Conservation (phyloP, 2,113 vertebrate genomes). For the Callionymus lyra region DNA sequence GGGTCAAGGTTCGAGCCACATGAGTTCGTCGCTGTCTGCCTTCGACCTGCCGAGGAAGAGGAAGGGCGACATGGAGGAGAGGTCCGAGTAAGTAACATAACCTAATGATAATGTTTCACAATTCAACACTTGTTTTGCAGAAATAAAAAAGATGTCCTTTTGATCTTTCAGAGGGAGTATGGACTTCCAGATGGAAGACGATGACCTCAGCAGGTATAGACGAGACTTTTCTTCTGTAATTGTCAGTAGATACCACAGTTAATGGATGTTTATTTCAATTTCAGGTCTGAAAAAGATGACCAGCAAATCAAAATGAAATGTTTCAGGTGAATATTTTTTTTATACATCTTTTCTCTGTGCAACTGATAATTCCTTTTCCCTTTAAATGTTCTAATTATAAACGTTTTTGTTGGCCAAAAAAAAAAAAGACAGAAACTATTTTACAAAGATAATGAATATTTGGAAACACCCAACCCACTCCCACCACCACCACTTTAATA, state of each 20-base stretch:
- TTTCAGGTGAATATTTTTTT: conserved; percentile 37
- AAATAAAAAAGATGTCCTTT: neutral
- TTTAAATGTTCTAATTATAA: too few species aligned
- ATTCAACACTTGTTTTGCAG: neutral
- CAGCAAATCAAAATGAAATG: conserved; percentile 56
- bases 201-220: conserved; percentile 42
- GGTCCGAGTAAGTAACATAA: conserved; percentile 31
- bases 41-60: conserved; percentile 52
- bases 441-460: too few species aligned
- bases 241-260: neutral
- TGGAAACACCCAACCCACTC: too few species aligned
- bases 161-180: conserved; percentile 21
- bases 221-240: neutral
- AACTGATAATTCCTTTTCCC: too few species aligned
- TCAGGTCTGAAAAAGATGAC: conserved; percentile 52
- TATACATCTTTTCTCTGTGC: too few species aligned
- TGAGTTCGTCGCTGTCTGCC: conserved; percentile 11
- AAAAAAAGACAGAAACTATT: too few species aligned
- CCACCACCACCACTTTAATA: too few species aligned
- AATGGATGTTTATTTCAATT: neutral
- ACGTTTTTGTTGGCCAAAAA: too few species aligned
- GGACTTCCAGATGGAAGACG: conserved; percentile 33
- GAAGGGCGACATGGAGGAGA: conserved; percentile 46
- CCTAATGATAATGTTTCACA: conserved; percentile 1
- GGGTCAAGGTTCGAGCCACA: conserved; percentile 11